Evolutionary conservation across 2,888 invertebrate genomes (phyloP), one percentile per base, ranked within the genome.

Genomic region (Melinaea menophilus): DNA sequence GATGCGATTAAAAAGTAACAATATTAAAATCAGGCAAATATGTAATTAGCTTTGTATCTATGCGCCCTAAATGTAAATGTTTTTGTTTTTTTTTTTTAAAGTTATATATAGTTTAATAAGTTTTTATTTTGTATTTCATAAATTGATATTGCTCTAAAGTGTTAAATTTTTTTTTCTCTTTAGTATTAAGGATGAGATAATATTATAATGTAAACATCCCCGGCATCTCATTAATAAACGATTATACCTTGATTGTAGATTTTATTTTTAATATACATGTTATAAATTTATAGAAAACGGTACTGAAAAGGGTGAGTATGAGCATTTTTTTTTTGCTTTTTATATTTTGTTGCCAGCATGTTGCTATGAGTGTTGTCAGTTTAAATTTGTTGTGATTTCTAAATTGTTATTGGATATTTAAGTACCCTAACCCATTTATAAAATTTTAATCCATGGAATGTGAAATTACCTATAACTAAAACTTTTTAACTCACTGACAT

Each of bases 211-310:
- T 66, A 61, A 67, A 66, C 57, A 83, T 88, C 81, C 76, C 80
- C 81, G 79, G 76, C 78, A 78, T 82, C 79, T 82, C 80, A 82
- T 79, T 87, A 84, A 85, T 86, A 85, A 84, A 78, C 74, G 75
- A 75, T 73, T 72, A 71, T 75, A 75, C 70, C 72, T 70, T 41
- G 47, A 55, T 55, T 64, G 65, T 67, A 65, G 66, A 72, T 73
- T 71, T 67, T 72, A 68, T 65, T 68, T 65, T 59, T 58, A 60
- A 60, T 58, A 56, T 63, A 63, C 64, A n/a, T 51, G n/a, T 66
- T 67, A n/a, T n/a, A 65, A 48, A 62, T 66, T 68, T 64, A 31
- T 65, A 67, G 56, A 56, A 73, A 35, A 61, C 62, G 59, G 55
- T 60, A 59, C 61, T 47, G 59, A 58, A 51, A 55, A 69, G 78